Evolutionary conservation across 2,113 vertebrate species (phyloP), one percentile per base, ranked within the genome.

Genomic region (Hippopotamus amphibius): DNA sequence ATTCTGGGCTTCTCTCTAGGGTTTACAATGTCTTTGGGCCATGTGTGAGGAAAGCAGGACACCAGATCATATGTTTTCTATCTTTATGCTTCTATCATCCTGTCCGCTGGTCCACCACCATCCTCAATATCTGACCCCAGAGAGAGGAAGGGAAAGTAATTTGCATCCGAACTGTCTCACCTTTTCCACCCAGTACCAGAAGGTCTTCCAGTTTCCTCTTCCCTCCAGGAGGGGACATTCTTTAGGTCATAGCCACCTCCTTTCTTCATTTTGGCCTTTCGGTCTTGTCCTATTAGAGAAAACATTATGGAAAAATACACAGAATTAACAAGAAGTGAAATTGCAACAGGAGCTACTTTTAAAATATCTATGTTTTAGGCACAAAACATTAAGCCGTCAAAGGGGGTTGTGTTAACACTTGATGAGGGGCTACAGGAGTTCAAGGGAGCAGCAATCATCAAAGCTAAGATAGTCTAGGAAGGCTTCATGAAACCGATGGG

Each of bases 241-340:
- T 68, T 59, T 57, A 46, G 30, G 11, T n/a, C 22, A 48, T 10
- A 41, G 21, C 5, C 48, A 72, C 69, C 63, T 69, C 37, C 6
- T 88, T 13, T 71, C 61, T 59, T 93, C n/a, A 55, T 94, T 90
- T 69, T 59, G 90, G 37, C 19, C 16, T 81, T 88, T 68, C 50
- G 19, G 46, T 59, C 55, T 88, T 86, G 2, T 85, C 33, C 37
- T 57, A 30, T 83, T 72, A 79, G 22, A 88, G 37, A 79, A 95
- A 86, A 50, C 14, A 68, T n/a, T 21, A 46, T 24, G 10, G 63
- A 46, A 89, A 84, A 96, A 94, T 41, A 93, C 88, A 72, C 12
- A 86, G n/a, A 83, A 94, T 69, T 90, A 50, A 72, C 8, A 93
- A 71, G 26, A 95, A 43, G 15, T n/a, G 4, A 86, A 95, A 95